A percentile compares a stretch with the other conserved stretches of the same genome.
These are phyloP conservation scores for Pituophis catenifer DNA, from an alignment of 2,113 vertebrate genomes.

Conservation along the genomic window DNA sequence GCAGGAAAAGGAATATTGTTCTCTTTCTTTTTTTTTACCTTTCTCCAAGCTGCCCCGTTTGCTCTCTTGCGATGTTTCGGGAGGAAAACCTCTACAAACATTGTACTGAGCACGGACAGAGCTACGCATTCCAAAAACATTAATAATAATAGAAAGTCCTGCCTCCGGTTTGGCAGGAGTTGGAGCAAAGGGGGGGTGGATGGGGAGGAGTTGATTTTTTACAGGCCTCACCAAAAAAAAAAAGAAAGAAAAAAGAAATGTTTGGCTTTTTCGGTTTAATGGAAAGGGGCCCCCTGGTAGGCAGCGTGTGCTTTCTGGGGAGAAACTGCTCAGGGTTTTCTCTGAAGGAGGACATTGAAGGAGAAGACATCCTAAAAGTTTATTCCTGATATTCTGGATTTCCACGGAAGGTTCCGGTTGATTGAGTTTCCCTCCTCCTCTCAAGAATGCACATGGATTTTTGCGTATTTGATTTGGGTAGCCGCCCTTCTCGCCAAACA, in stretches of 20 bases:
- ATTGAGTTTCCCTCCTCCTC: background rate
- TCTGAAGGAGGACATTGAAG: background rate
- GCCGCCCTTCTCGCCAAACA: background rate
- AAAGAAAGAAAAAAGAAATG: background rate
- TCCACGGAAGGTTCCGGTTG: background rate
- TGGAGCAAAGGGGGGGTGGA: background rate
- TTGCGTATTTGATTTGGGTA: background rate
- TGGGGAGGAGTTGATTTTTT: background rate
- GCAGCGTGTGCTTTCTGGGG: too few relatives aligned
- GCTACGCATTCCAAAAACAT: constrained; percentile 10
- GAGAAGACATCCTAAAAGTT: background rate
- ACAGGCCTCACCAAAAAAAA: background rate
- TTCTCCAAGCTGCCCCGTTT: background rate
- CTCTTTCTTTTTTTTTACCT: background rate
- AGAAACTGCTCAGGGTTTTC: background rate
- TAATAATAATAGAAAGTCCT: background rate
- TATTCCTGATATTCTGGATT: background rate
- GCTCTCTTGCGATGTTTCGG: background rate
- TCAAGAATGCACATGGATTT: background rate
- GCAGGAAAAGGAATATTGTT: too few relatives aligned
- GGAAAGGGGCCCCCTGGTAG: background rate
- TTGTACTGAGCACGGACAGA: background rate
- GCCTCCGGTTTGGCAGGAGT: background rate
- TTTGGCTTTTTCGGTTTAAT: background rate
- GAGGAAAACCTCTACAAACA: constrained; percentile 11